Evolutionary conservation across 2,797 vertebrate genomes (phyloP).

Genomic region (Bryconaethiops microstoma): DNA sequence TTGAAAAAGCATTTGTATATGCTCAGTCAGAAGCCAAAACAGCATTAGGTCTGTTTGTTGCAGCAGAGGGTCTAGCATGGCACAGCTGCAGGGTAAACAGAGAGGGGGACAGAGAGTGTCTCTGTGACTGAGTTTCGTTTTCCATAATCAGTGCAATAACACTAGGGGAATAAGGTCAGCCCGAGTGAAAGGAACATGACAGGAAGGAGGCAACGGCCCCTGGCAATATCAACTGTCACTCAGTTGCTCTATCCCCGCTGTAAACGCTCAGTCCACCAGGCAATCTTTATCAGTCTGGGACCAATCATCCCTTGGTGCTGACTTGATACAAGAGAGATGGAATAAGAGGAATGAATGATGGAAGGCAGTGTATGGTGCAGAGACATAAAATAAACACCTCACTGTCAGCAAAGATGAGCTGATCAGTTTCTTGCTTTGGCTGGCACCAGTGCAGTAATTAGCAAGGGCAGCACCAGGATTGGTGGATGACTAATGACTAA

Average conservation of each 20-base stretch:
- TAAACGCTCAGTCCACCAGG: slow-evolving; percentile 46
- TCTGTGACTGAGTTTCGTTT: slow-evolving; percentile 22
- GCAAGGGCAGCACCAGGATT: slow-evolving; percentile 52
- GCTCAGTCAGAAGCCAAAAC: neutral
- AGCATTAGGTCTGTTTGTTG: neutral
- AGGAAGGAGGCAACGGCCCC: slow-evolving; percentile 16
- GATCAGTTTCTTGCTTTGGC: slow-evolving; percentile 48
- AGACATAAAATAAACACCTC: slow-evolving; percentile 38
- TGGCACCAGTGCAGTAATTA: slow-evolving; percentile 52
- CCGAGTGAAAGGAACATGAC: slow-evolving; percentile 38
- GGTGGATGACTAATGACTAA: slow-evolving; percentile 59
- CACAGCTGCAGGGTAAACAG: slow-evolving; percentile 36
- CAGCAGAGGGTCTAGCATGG: neutral
- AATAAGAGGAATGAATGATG: slow-evolving; percentile 12
- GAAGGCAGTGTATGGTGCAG: neutral
- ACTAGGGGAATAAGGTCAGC: slow-evolving; percentile 45
- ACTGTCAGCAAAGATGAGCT: slow-evolving; percentile 41
- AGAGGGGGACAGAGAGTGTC: slow-evolving; percentile 25
- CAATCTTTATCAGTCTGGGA: slow-evolving; percentile 52
- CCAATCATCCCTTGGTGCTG: slow-evolving; percentile 44
- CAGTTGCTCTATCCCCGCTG: slow-evolving; percentile 13
- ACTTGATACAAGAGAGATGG: neutral
- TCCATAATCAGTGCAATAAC: slow-evolving; percentile 49
- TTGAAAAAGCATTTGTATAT: neutral
- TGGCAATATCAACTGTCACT: slow-evolving; percentile 43